phyloP scores from a whole-genome alignment of 2,888 invertebrate species.

The Leptarthrus brevirostris region DNA sequence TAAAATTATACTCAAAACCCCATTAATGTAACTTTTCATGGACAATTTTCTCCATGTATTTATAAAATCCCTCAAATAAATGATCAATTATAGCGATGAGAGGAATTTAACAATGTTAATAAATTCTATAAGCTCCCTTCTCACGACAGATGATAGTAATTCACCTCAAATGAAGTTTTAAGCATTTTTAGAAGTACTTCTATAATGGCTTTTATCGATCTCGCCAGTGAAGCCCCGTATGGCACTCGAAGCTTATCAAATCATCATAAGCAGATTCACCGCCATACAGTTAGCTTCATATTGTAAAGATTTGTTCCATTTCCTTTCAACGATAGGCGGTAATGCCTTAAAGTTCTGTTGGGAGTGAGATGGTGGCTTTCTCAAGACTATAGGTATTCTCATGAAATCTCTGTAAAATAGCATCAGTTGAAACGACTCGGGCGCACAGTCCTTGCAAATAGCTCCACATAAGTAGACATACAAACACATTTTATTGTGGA shows the following conservation, averaged over 20 bases:
- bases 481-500: constrained; percentile 35
- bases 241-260: constrained; percentile 6
- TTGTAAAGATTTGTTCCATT: constrained; percentile 19
- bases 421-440: neutral
- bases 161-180: constrained; percentile 9
- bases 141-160: neutral
- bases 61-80: too few relatives aligned
- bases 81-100: too few relatives aligned
- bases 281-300: constrained; percentile 16
- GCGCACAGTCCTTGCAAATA: constrained; percentile 14
- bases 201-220: constrained; percentile 12
- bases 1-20: too few relatives aligned
- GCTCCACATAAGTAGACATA: constrained; percentile 11
- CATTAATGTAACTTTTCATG: too few relatives aligned
- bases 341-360: constrained; percentile 24
- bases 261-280: constrained; percentile 21
- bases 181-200: neutral
- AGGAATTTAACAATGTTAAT: too few relatives aligned
- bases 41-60: too few relatives aligned
- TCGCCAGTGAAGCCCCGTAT: neutral
- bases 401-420: neutral
- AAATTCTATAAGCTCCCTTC: too few relatives aligned
- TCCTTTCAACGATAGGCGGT: constrained; percentile 32
- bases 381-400: neutral
- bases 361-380: neutral